phyloP scores from a whole-genome alignment of 2,888 invertebrate species.

The Agonum fuliginosum region DNA sequence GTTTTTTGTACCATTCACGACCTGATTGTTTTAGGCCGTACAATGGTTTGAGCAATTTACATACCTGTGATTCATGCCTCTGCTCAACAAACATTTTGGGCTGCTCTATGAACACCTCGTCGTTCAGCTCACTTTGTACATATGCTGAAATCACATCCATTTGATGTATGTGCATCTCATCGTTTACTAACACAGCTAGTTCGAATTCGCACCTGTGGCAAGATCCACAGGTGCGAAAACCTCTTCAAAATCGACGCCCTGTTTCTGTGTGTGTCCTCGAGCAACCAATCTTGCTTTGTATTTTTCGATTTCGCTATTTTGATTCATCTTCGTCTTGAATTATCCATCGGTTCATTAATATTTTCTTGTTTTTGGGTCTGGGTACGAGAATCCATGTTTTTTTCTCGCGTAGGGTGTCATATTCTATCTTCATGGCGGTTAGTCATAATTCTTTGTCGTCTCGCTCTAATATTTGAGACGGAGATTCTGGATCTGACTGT shows the following conservation, averaged over 20 bases:
- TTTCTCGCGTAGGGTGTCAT: conserved; percentile 61
- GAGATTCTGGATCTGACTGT: conserved; percentile 35
- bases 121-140: conserved; percentile 61
- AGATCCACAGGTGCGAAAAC: conserved; percentile 61
- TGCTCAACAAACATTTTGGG: conserved; percentile 60
- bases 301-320: conserved; percentile 58
- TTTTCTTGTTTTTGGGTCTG: conserved; percentile 55
- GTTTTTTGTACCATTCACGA: conserved; percentile 59
- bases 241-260: conserved; percentile 62
- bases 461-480: conserved; percentile 49
- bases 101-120: conserved; percentile 62
- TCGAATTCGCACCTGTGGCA: conserved; percentile 61
- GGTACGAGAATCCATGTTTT: conserved; percentile 62
- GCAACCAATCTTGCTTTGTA: conserved; percentile 63
- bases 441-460: conserved; percentile 59
- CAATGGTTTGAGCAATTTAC: conserved; percentile 61
- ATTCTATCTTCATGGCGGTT: conserved; percentile 61
- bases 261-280: conserved; percentile 61
- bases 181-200: conserved; percentile 61
- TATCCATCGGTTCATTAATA: conserved; percentile 61
- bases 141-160: conserved; percentile 63
- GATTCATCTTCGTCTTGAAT: conserved; percentile 61
- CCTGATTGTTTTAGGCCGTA: conserved; percentile 63
- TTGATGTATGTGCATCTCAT: conserved; percentile 64
- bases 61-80: conserved; percentile 61